Evolutionary conservation across 2,113 vertebrate species (phyloP), one percentile per base, ranked within the genome.

Genomic region (Meriones unguiculatus): DNA sequence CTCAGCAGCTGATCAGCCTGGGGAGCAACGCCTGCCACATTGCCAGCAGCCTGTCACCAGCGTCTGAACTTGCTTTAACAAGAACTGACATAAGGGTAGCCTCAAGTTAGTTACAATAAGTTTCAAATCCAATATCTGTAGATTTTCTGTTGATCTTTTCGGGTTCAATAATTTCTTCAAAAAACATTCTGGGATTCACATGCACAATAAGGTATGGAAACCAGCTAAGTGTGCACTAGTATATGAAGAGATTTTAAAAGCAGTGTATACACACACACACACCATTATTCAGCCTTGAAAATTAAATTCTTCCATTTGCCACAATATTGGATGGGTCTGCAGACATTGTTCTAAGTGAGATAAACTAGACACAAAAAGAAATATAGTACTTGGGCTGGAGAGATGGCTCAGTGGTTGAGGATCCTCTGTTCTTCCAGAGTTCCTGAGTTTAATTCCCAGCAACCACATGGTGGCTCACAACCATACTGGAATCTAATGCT

Each of bases 151-250:
- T 22, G 25, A 15, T 62, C 20, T 28, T 82, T 87, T 94, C n/a
- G 86, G n/a, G 73, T 87, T 78, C 75, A 93, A 62, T 12, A 87
- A 80, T 92, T 95, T 95, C 14, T 95, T 72, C 87, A 85, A 95
- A 89, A 50, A 95, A 65, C 1, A 70, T 14, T 67, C 22, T 54
- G 67, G 57, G 28, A 73, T 81, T 87, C 54, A 87, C 24, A 81
- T 81, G 50, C 54, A 81, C 17, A 91, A 65, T 38, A 87, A 65
- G 18, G 64, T 57, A 32, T 70, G 38, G 24, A 87, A 87, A 72
- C 11, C 22, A 81, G 32, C 35, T 91, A 89, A 76, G 24, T 30
- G 3, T 87, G 3, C 5, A 54, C 0, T 11, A 25, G 30, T 72
- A 59, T 25, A 52, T 38, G 35, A 87, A 62, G 2, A 24, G 17